Percentiles rank a stretch among this genome's conserved stretches.
Conservation (phyloP, 2,797 vertebrate genomes). For the Crenichthys baileyi region DNA sequence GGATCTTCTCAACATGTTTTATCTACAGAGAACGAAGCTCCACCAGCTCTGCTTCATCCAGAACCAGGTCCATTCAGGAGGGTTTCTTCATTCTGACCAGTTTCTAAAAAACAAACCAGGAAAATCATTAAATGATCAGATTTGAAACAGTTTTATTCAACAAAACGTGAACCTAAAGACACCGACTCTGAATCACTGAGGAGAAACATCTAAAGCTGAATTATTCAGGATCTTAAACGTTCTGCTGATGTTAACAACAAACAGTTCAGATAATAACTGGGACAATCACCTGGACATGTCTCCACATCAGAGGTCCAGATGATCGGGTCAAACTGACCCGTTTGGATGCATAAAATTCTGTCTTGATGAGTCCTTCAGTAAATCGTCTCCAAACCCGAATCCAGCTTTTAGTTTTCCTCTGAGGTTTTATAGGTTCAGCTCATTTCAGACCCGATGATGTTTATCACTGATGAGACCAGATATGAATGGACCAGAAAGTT, state of each 20-base stretch:
- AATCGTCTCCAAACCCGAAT: neutral
- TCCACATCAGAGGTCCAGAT: slow-evolving; percentile 16
- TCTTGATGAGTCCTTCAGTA: slow-evolving; percentile 2
- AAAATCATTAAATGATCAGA: neutral
- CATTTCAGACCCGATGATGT: too few relatives aligned
- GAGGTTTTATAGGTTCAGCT: neutral
- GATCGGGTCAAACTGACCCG: slow-evolving; percentile 6
- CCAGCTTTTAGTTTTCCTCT: neutral
- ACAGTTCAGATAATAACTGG: neutral
- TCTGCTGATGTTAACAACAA: neutral
- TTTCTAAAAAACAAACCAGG: slow-evolving; percentile 26
- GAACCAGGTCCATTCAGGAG: rapidly evolving
- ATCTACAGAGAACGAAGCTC: neutral
- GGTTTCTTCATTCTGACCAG: rapidly evolving
- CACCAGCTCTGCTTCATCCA: neutral
- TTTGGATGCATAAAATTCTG: neutral
- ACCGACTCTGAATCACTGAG: neutral
- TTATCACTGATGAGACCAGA: neutral
- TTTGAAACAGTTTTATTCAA: rapidly evolving
- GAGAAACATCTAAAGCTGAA: neutral
- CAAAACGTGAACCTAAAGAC: neutral
- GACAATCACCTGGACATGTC: slow-evolving; percentile 29
- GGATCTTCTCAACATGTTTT: neutral
- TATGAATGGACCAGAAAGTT: neutral
- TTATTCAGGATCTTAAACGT: too few relatives aligned